Evolutionary conservation across 2,113 vertebrate genomes (phyloP), one percentile per base, ranked within the genome.

Genomic region (Mesoclemmys tuberculata): DNA sequence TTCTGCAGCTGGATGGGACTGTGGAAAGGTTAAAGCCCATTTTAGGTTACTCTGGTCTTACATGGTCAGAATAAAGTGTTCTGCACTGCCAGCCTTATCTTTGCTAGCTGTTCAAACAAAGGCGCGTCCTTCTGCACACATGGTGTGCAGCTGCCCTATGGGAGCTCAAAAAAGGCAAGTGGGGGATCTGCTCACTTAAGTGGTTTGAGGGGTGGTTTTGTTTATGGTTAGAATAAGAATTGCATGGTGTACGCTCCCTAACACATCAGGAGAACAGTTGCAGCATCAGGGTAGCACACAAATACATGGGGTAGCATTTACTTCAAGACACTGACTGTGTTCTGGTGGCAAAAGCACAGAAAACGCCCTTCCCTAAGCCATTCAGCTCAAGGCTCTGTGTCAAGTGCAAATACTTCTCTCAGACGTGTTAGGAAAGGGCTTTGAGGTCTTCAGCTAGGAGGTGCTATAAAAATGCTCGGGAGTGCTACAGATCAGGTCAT

Each of bases 41-140:
- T 49, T 71, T 54, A 10, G 41, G 19, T 71, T 22, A 41, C 38
- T 74, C 68, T 38, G 22, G 27, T 52, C 49, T 64, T 38, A 79
- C 10, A 19, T 81, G 16, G 41, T 35, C 48, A 54, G 68, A 77
- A 52, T 74, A 41, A 26, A 52, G 52, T 22, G 41, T 71, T 31
- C 10, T n/a, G 18, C 52, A 27, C 56, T 80, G 51, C 56, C 22
- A 48, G 19, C 9, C 56, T 68, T 35, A 46, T 74, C 85, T 27
- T 41, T 24, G 75, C 46, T 29, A 10, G 84, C 55, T 75, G 56
- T 89, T 48, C n/a, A 93, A 93, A 95, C 83, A 82, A 94, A 92
- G 90, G 87, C 78, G 88, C 51, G 79, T 82, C 80, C 35, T 68
- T 54, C 27, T 80, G 61, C 55, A 90, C 55, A 84, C 44, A 31